A percentile compares a stretch with the other conserved stretches of the same genome.
Evolutionary conservation across 2,113 vertebrate species (phyloP).

Genomic region (Cyprinodon variegatus): DNA sequence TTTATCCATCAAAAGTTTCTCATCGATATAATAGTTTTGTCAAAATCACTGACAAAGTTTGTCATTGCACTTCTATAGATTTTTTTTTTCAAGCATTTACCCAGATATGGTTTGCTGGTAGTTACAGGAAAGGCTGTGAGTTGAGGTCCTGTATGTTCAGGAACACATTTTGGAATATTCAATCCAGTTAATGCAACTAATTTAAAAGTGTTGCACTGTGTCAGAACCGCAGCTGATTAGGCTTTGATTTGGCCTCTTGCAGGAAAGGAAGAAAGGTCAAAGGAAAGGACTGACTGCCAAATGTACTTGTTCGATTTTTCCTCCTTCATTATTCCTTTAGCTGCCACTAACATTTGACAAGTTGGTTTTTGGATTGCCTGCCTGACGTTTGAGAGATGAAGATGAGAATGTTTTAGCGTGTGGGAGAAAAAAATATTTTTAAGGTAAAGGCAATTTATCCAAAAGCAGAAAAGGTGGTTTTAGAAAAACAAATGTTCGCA

Average conservation of each 20-base stretch:
- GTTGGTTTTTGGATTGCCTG: slow-evolving; percentile 54
- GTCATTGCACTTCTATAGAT: neutral
- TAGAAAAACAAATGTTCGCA: neutral
- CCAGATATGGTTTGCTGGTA: neutral
- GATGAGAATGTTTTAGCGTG: slow-evolving; percentile 24
- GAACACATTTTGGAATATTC: slow-evolving; percentile 8
- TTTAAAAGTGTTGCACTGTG: slow-evolving; percentile 18
- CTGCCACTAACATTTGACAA: slow-evolving; percentile 67
- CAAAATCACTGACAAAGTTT: neutral
- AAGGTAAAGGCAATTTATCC: slow-evolving; percentile 1
- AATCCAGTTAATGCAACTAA: slow-evolving; percentile 18
- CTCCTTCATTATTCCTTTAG: slow-evolving; percentile 55
- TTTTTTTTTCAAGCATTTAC: neutral
- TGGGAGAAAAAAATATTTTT: slow-evolving; percentile 4
- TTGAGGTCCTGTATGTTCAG: neutral
- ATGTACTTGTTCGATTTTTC: slow-evolving; percentile 65
- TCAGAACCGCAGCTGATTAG: slow-evolving; percentile 44
- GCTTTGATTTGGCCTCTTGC: slow-evolving; percentile 64
- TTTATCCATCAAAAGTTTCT: neutral
- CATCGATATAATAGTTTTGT: neutral
- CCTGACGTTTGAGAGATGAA: slow-evolving; percentile 45
- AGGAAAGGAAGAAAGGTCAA: slow-evolving; percentile 68
- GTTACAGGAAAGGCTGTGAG: neutral
- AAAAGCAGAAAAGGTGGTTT: neutral
- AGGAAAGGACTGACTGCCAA: slow-evolving; percentile 67